These are phyloP conservation scores for Manis pentadactyla DNA, from an alignment of 2,797 vertebrate genomes.

Conservation along the genomic window DNA sequence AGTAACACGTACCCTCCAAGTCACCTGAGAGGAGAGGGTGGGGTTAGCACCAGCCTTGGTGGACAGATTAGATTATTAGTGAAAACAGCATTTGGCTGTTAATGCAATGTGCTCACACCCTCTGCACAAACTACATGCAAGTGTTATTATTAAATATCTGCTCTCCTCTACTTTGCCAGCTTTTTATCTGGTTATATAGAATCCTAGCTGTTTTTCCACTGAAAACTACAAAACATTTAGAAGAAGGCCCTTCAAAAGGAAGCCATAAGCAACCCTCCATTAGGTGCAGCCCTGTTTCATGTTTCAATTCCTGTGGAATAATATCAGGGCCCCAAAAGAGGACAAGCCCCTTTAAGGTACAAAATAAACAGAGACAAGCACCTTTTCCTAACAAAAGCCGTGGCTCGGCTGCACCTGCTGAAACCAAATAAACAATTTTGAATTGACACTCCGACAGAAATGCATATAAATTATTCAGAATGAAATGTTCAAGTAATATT, in stretches of 20 bases:
- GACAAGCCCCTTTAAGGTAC: slow-evolving; percentile 23
- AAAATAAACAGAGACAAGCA: slow-evolving; percentile 64
- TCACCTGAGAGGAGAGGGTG: not conserved
- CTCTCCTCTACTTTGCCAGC: not conserved
- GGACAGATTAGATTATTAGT: slow-evolving; percentile 13
- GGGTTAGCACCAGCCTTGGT: not conserved
- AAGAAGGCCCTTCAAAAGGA: not conserved
- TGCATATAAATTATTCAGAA: slow-evolving; percentile 85
- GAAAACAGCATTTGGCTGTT: slow-evolving; percentile 15
- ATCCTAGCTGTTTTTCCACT: not conserved
- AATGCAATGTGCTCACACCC: not conserved
- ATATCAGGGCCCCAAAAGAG: not conserved
- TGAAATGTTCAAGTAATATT: slow-evolving; percentile 83
- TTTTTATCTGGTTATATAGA: slow-evolving; percentile 23
- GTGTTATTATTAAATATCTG: slow-evolving; percentile 38
- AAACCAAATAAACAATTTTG: slow-evolving; percentile 66
- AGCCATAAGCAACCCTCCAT: not conserved
- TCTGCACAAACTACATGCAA: not conserved
- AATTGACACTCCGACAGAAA: slow-evolving; percentile 61
- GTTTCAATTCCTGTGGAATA: not conserved
- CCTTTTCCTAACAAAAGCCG: slow-evolving; percentile 58
- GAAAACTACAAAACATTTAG: slow-evolving; percentile 49
- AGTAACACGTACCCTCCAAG: not conserved
- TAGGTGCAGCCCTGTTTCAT: not conserved
- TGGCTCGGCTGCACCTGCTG: slow-evolving; percentile 61